Conservation (phyloP, 2,888 invertebrate species). For the Tipula unca region DNA sequence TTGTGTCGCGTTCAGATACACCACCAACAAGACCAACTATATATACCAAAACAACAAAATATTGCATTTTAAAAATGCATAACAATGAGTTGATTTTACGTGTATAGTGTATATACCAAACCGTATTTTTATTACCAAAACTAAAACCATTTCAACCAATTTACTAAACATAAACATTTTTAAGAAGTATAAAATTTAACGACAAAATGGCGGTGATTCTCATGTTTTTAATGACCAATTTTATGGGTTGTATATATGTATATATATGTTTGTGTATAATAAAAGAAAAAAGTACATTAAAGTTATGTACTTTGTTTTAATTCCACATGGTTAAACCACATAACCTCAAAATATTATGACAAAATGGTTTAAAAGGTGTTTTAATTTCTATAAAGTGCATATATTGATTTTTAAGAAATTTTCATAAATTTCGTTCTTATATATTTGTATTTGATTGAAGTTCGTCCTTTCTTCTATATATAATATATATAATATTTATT, state of each 20-base stretch:
- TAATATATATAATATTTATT: neutral
- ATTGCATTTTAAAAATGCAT: neutral
- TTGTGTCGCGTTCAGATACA: neutral
- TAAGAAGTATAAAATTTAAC: neutral
- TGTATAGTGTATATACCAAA: neutral
- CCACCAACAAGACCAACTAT: neutral
- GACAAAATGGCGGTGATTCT: conserved; percentile 2
- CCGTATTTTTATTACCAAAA: neutral
- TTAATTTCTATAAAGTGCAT: neutral
- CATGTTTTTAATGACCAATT: neutral
- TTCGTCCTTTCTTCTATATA: neutral
- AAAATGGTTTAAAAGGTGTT: neutral
- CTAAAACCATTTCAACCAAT: neutral
- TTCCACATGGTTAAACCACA: neutral
- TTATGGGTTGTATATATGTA: neutral
- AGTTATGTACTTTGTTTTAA: neutral
- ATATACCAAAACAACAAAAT: too few relatives aligned
- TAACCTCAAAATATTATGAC: conserved; percentile 8
- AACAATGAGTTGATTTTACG: neutral
- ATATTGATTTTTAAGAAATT: too few relatives aligned
- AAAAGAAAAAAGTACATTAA: neutral
- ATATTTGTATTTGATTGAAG: neutral
- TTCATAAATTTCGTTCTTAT: neutral
- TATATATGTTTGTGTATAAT: neutral
- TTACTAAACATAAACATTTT: neutral